Base-by-base conservation (phyloP, 2,888 invertebrate genomes). In the Xylophagus ater region DNA sequence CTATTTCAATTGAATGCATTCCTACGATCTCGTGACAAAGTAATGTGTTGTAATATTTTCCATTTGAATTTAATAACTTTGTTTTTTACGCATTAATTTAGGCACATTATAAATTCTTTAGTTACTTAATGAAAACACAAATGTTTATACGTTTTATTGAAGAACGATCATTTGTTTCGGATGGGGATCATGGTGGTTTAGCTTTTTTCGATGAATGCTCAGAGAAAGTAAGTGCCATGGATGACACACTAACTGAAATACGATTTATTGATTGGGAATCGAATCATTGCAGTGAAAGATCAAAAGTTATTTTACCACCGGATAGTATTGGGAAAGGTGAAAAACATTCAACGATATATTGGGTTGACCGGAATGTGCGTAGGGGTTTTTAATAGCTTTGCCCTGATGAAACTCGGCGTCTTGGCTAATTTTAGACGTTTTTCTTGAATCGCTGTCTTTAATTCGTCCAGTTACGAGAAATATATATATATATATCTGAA, bases 81-180 rank as follows among this genome's bases (percentile, higher is more conserved):
- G 19, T 8, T 38, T 13, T 29, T 9, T 30, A 8, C 18, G 18
- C 13, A 24, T 3, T 36, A 6, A 56, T 52, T 2, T 58, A 75
- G 74, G 70, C 81, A 14, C 78, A 87, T 54, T 81, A 83, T 39
- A 82, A 89, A 58, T 96, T 96, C 71, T 96, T 85, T 68, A 76
- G 78, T 21, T 71, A 87, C 49, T 69, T 94, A 58, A 84, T 90
- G 74, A 81, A 81, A 53, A 97, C 96, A 2, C 96, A 97, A 68
- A 90, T 92, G 85, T 97, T 96, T 68, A 92, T 89, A 49, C 79
- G 94, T 36, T 98, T 99, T 65, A 96, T 99, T 47, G 97, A 98
- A 65, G 98, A 98, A 63, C 75, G 97, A 14, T 94, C 94, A 50
- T 97, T 99, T 66, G 92, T 96, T 1, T 92, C 93, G n/a, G 96